Conservation (phyloP, 2,797 vertebrate genomes). For the Hoplostethus mediterraneus region DNA sequence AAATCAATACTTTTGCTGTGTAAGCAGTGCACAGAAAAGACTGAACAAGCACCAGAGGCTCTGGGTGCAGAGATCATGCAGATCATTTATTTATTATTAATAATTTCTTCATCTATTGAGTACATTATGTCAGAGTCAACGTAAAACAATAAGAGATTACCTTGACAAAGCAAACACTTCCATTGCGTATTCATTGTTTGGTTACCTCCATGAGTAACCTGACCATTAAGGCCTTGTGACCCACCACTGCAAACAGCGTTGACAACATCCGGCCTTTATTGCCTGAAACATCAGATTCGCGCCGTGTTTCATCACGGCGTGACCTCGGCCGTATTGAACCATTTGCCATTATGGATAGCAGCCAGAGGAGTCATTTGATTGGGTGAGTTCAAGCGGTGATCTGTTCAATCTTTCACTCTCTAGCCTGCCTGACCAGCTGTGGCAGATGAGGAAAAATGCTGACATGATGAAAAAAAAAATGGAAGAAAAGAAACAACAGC, state of each 20-base stretch:
- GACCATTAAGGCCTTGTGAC: too few relatives aligned
- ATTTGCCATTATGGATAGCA: not conserved
- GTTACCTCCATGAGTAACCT: too few relatives aligned
- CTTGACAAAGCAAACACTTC: too few relatives aligned
- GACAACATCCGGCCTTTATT: not conserved
- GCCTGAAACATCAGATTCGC: not conserved
- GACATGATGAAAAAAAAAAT: not conserved
- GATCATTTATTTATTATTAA: too few relatives aligned
- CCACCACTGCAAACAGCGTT: not conserved
- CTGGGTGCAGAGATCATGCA: not conserved
- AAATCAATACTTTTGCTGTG: slow-evolving; percentile 49
- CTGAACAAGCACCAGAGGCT: slow-evolving; percentile 16
- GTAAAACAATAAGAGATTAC: too few relatives aligned
- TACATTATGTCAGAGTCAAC: not conserved
- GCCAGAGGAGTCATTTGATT: not conserved
- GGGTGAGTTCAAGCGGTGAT: not conserved
- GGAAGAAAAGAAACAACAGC: not conserved
- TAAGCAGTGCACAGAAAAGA: slow-evolving; percentile 15
- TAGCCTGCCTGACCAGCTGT: slow-evolving; percentile 6
- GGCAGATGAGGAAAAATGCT: not conserved
- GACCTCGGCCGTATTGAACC: not conserved
- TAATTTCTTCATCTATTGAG: not conserved
- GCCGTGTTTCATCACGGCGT: not conserved
- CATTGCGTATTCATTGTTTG: too few relatives aligned
- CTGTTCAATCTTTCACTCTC: too few relatives aligned